Evolutionary conservation across 92 coral and sea anemone genomes (phyloP).

Genomic region (Epizoanthus ramosus): DNA sequence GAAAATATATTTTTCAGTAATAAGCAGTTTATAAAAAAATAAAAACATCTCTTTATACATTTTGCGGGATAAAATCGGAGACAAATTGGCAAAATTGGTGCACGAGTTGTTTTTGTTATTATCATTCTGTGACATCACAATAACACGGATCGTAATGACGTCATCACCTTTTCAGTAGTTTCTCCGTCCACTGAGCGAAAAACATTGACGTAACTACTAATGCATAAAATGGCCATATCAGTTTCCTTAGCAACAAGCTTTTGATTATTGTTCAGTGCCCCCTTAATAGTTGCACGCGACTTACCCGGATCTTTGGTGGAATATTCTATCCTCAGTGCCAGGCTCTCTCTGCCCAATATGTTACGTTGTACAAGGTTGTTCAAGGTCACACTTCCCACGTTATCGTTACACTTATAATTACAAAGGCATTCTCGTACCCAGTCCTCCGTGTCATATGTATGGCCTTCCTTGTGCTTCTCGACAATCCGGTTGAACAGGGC

Average conservation of each 20-base stretch:
- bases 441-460: slow-evolving; percentile 33
- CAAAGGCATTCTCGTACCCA: slow-evolving; percentile 64
- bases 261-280: not conserved
- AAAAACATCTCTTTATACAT: too few relatives aligned
- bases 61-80: too few relatives aligned
- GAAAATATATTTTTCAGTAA: too few relatives aligned
- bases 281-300: not conserved
- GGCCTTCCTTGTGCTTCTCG: slow-evolving; percentile 42
- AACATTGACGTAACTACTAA: too few relatives aligned
- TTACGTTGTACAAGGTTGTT: slow-evolving; percentile 59
- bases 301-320: slow-evolving; percentile 62
- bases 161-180: too few relatives aligned
- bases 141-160: too few relatives aligned
- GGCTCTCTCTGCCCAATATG: slow-evolving; percentile 52
- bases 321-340: slow-evolving; percentile 49
- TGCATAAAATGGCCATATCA: too few relatives aligned
- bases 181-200: too few relatives aligned
- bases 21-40: too few relatives aligned
- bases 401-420: slow-evolving; percentile 20
- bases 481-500: slow-evolving; percentile 59
- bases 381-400: slow-evolving; percentile 60
- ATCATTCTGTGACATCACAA: too few relatives aligned
- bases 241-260: not conserved
- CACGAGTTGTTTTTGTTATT: too few relatives aligned
- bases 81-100: too few relatives aligned